Evolutionary conservation across 2,888 invertebrate genomes (phyloP).

Genomic region (Heliconius aoede): DNA sequence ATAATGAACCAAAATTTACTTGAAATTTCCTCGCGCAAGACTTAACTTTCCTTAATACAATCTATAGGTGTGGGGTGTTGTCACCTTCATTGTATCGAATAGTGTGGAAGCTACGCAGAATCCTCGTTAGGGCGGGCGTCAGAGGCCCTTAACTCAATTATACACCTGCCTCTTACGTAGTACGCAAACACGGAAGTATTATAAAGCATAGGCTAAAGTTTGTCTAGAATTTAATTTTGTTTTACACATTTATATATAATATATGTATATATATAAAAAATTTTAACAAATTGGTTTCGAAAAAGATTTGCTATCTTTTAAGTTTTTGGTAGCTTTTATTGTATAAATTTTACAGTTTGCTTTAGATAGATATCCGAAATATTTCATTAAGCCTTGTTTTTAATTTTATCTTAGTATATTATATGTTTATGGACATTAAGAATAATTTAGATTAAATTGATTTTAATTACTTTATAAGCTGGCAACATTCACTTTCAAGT

Average conservation of each 20-base stretch:
- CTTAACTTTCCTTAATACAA: slow-evolving; percentile 32
- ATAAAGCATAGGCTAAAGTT: background rate
- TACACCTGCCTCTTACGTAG: slow-evolving; percentile 62
- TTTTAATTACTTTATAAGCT: too few relatives aligned
- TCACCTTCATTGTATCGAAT: slow-evolving; percentile 46
- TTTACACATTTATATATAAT: background rate
- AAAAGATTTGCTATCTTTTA: background rate
- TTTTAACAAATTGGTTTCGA: background rate
- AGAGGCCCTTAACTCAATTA: slow-evolving; percentile 82
- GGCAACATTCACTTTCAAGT: too few relatives aligned
- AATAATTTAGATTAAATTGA: too few relatives aligned
- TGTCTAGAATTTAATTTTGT: background rate
- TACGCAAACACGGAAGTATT: slow-evolving; percentile 31
- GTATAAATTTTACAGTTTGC: background rate
- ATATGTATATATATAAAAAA: too few relatives aligned
- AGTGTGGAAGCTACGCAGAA: slow-evolving; percentile 54
- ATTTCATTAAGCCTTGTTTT: background rate
- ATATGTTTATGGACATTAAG: too few relatives aligned
- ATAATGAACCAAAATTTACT: slow-evolving; percentile 24
- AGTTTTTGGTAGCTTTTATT: background rate
- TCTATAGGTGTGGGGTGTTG: slow-evolving; percentile 36
- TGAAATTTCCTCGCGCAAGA: slow-evolving; percentile 23
- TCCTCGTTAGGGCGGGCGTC: slow-evolving; percentile 80
- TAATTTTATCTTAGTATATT: background rate
- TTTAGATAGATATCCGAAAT: background rate